Percentiles rank a stretch among this genome's conserved stretches.
Evolutionary conservation across 2,888 invertebrate species (phyloP).

Genomic region (Ganaspis brasiliensis): DNA sequence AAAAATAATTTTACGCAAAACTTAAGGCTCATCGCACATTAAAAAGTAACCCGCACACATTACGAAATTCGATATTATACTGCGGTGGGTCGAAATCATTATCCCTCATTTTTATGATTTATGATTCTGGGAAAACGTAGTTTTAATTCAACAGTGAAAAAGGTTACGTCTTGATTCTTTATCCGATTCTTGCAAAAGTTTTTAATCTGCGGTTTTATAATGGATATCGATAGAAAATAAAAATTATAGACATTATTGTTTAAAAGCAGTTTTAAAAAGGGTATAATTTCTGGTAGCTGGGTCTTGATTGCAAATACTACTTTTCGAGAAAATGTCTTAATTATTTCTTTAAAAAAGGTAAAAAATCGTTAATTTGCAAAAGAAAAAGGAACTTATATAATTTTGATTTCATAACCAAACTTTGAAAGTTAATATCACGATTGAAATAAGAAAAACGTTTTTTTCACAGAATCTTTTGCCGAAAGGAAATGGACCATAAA

Average conservation of each 20-base stretch:
- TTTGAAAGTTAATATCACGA: background rate
- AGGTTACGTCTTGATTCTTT: constrained; percentile 11
- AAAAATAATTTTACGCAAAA: background rate
- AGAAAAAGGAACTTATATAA: too few relatives aligned
- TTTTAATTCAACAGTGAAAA: constrained; percentile 26
- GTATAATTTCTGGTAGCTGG: constrained; percentile 40
- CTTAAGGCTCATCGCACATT: too few relatives aligned
- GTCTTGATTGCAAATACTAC: constrained; percentile 18
- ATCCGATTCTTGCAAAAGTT: constrained; percentile 35
- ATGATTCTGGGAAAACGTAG: constrained; percentile 32
- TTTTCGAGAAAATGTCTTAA: background rate
- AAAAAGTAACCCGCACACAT: background rate
- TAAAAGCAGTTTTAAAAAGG: constrained; percentile 13
- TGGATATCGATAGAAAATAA: constrained; percentile 27
- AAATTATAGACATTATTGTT: constrained; percentile 30
- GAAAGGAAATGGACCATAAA: constrained; percentile 38
- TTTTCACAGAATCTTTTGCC: constrained; percentile 32
- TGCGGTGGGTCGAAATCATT: constrained; percentile 40
- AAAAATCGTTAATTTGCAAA: background rate
- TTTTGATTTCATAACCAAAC: background rate
- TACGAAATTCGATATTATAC: constrained; percentile 37
- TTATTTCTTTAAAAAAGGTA: background rate
- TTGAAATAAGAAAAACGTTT: background rate
- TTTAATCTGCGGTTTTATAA: constrained; percentile 32
- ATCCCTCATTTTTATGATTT: constrained; percentile 25